Conservation (phyloP, 2,888 invertebrate genomes). For the Leucoma salicis region DNA sequence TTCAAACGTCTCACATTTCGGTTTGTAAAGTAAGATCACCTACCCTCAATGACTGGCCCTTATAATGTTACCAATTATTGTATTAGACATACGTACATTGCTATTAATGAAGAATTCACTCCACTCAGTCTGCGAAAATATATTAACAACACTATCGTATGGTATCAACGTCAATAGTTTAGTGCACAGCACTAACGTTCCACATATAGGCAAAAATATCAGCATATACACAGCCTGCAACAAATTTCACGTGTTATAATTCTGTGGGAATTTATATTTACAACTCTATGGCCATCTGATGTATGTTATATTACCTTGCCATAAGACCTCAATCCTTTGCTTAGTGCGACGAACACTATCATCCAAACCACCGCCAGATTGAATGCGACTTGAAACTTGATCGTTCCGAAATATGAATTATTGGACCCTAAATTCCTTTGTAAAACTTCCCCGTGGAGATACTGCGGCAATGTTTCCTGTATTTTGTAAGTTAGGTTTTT, state of each 20-base stretch:
- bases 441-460: constrained; percentile 92
- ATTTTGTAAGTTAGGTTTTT: constrained; percentile 63
- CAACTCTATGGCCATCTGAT: constrained; percentile 8
- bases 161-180: constrained; percentile 89
- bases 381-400: constrained; percentile 94
- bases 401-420: constrained; percentile 79
- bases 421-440: constrained; percentile 74
- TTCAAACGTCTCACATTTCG: too few relatives aligned
- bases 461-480: constrained; percentile 91
- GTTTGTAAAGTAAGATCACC: too few relatives aligned
- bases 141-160: constrained; percentile 84
- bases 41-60: too few relatives aligned
- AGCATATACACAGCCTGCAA: constrained; percentile 87
- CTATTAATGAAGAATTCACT: constrained; percentile 92
- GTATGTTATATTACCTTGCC: constrained; percentile 84
- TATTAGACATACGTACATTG: constrained; percentile 77
- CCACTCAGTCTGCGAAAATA: constrained; percentile 91
- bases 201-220: constrained; percentile 89
- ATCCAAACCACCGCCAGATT: constrained; percentile 95
- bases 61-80: too few relatives aligned
- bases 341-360: constrained; percentile 92
- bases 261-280: constrained; percentile 15
- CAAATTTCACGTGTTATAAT: constrained; percentile 10
- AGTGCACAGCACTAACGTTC: constrained; percentile 87
- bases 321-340: constrained; percentile 92